phyloP scores from a whole-genome alignment of 2,113 vertebrate genomes.

The Pachyramphus minor region DNA sequence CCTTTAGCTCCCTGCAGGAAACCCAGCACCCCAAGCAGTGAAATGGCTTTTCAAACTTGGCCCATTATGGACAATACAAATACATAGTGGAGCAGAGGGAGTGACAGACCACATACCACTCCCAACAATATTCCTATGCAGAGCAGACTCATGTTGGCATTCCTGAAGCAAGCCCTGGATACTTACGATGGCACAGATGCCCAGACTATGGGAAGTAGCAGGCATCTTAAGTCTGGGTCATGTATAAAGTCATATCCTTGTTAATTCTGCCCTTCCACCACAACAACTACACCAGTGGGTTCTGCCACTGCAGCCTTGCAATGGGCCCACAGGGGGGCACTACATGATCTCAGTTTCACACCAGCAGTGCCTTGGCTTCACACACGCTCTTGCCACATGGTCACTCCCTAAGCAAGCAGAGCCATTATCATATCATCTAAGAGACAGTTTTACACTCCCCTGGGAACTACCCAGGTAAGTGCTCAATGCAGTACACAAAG shows the following conservation, averaged over 20 bases:
- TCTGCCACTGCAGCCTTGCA: neutral
- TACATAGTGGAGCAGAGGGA: neutral
- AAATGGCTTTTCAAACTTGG: neutral
- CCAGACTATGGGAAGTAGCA: neutral
- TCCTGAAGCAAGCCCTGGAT: neutral
- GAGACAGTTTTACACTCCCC: neutral
- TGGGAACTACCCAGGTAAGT: neutral
- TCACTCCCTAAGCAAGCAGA: neutral
- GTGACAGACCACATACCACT: neutral
- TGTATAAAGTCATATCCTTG: neutral
- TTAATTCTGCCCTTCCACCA: neutral
- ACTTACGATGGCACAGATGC: neutral
- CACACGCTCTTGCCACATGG: accelerated
- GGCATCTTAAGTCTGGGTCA: neutral
- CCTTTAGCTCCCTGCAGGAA: neutral
- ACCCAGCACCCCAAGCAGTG: neutral
- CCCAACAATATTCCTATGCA: accelerated
- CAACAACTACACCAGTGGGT: neutral
- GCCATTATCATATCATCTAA: neutral
- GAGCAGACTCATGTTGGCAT: neutral
- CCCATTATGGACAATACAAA: neutral
- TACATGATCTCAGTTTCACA: neutral
- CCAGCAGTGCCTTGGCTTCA: neutral
- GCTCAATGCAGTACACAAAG: neutral
- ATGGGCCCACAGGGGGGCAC: constrained; percentile 38